These are phyloP conservation scores for Planococcus citri DNA, from an alignment of 1,140 invertebrate genomes.

Conservation along the genomic window DNA sequence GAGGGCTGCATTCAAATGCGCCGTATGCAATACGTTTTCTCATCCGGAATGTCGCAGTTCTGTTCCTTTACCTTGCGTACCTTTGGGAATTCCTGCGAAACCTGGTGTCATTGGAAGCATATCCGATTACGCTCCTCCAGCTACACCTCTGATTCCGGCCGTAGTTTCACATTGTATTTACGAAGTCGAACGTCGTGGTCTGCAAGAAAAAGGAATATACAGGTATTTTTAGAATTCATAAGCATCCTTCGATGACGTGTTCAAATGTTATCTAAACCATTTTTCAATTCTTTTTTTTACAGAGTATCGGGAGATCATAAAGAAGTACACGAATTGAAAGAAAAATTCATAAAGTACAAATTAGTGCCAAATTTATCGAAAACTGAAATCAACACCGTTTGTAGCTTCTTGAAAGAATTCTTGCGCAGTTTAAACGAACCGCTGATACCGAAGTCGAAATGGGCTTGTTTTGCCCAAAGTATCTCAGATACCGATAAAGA, in stretches of 20 bases:
- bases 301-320: slow-evolving; percentile 69
- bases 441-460: slow-evolving; percentile 53
- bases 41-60: slow-evolving; percentile 68
- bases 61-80: slow-evolving; percentile 67
- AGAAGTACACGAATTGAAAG: slow-evolving; percentile 74
- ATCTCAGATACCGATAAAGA: slow-evolving; percentile 32
- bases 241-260: too few species aligned
- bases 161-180: slow-evolving; percentile 87
- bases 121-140: slow-evolving; percentile 64
- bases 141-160: slow-evolving; percentile 76
- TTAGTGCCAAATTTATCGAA: slow-evolving; percentile 55
- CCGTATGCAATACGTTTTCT: slow-evolving; percentile 58
- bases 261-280: slow-evolving; percentile 51
- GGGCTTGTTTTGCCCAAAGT: slow-evolving; percentile 65
- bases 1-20: slow-evolving; percentile 50
- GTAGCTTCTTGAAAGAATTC: slow-evolving; percentile 78
- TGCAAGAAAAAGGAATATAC: slow-evolving; percentile 80
- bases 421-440: slow-evolving; percentile 67
- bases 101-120: slow-evolving; percentile 51
- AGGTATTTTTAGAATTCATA: too few species aligned
- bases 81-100: slow-evolving; percentile 47
- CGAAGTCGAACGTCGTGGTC: slow-evolving; percentile 75
- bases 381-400: slow-evolving; percentile 65
- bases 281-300: slow-evolving; percentile 46
- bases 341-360: slow-evolving; percentile 55